Conservation (phyloP, 2,113 vertebrate genomes). For the Ceratotherium simum region DNA sequence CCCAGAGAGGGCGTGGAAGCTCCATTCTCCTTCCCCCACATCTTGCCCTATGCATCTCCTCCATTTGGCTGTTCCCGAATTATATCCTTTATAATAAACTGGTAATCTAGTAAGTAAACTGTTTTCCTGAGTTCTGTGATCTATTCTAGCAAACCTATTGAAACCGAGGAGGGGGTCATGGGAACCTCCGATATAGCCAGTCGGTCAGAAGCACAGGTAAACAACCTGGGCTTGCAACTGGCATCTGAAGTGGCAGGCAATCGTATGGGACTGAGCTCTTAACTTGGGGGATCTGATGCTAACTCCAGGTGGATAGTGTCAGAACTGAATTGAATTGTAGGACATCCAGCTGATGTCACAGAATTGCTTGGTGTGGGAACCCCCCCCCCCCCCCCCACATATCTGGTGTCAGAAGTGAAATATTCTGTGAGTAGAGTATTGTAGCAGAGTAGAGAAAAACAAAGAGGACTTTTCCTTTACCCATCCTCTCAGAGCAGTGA, state of each 20-base stretch:
- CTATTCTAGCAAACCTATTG: conserved; percentile 3
- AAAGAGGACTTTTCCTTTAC: not conserved
- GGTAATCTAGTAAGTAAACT: not conserved
- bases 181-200: not conserved
- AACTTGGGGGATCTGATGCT: not conserved
- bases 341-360: not conserved
- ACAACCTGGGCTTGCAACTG: not conserved
- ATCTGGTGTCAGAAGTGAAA: not conserved
- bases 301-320: not conserved
- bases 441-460: not conserved
- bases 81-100: not conserved
- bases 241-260: not conserved
- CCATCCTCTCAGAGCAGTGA: not conserved
- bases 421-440: not conserved
- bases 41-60: not conserved
- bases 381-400: not conserved
- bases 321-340: not conserved
- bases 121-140: not conserved
- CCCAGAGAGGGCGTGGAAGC: not conserved
- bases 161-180: not conserved
- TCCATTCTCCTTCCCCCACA: no score
- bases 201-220: not conserved
- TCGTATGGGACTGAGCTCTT: not conserved
- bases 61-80: not conserved
- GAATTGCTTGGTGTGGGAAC: not conserved